phyloP scores from a whole-genome alignment of 2,797 vertebrate species.

The Ataeniobius toweri region DNA sequence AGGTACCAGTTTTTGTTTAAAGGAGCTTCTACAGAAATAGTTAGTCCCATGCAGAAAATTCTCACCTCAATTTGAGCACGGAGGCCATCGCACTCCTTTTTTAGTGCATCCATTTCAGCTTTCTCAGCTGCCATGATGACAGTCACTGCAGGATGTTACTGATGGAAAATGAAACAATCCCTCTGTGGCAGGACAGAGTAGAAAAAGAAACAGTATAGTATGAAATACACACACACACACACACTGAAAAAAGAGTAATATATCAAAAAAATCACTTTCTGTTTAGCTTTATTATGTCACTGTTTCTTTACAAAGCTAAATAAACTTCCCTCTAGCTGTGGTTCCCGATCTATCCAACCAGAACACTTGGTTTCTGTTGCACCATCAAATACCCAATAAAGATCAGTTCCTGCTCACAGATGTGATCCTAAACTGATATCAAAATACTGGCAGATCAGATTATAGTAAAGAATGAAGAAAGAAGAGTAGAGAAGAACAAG shows the following conservation, averaged over 20 bases:
- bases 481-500: not conserved
- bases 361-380: conserved; percentile 20
- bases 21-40: not conserved
- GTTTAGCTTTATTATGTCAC: not conserved
- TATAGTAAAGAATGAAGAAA: too few species aligned
- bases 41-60: not conserved
- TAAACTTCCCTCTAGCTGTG: not conserved
- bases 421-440: conserved; percentile 27
- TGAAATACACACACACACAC: not conserved
- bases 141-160: conserved; percentile 49
- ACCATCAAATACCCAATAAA: conserved; percentile 23
- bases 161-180: conserved; percentile 36
- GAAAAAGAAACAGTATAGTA: not conserved
- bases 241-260: not conserved
- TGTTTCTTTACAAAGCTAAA: not conserved
- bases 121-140: conserved; percentile 80
- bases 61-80: conserved; percentile 94
- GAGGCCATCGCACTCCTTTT: conserved; percentile 92
- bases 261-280: not conserved
- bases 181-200: conserved; percentile 15
- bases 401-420: conserved; percentile 36
- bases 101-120: conserved; percentile 91
- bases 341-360: conserved; percentile 25
- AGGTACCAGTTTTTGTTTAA: not conserved
- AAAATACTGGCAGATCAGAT: conserved; percentile 10